Conservation (phyloP, 2,888 invertebrate species). For the Allygus modestus region DNA sequence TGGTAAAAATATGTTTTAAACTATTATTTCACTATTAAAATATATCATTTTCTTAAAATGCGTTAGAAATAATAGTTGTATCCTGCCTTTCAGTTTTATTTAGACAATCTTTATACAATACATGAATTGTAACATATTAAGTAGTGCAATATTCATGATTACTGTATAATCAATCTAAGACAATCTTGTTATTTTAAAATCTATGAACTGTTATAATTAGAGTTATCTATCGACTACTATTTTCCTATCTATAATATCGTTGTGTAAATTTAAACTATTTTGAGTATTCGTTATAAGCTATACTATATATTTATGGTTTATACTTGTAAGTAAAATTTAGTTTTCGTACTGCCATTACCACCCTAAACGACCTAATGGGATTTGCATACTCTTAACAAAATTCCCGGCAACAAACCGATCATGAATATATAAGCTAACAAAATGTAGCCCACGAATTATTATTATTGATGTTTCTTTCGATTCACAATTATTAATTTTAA, state of each 20-base stretch:
- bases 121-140: neutral
- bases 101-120: constrained; percentile 29
- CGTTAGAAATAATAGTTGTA: too few species aligned
- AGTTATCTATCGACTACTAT: constrained; percentile 46
- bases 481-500: too few species aligned
- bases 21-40: too few species aligned
- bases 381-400: too few species aligned
- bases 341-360: neutral
- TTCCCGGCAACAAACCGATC: too few species aligned
- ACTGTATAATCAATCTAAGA: constrained; percentile 44
- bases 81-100: neutral
- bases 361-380: too few species aligned
- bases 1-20: too few species aligned
- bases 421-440: too few species aligned
- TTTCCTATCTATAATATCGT: constrained; percentile 34
- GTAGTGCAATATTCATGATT: neutral
- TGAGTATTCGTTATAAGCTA: neutral
- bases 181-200: constrained; percentile 53
- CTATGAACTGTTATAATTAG: constrained; percentile 38
- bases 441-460: too few species aligned
- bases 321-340: neutral
- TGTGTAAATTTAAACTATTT: constrained; percentile 17
- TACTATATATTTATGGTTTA: neutral
- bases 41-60: too few species aligned
- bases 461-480: too few species aligned